Evolutionary conservation across 2,797 vertebrate genomes (phyloP).

Genomic region (Acipenser ruthenus): DNA sequence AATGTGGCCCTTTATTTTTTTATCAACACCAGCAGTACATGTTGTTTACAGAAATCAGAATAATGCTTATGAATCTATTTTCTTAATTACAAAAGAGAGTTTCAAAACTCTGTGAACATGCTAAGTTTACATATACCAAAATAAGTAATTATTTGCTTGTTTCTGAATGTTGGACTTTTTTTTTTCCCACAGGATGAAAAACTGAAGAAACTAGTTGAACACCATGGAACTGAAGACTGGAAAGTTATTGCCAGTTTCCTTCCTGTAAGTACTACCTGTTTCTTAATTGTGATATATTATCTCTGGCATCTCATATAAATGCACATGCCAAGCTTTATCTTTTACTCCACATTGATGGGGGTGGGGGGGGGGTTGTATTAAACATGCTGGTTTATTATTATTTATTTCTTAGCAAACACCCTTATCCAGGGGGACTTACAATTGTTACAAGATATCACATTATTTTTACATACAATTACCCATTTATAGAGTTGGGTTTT

Average conservation of each 20-base stretch:
- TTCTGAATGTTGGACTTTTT: constrained; percentile 19
- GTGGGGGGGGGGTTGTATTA: neutral
- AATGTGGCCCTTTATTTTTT: too few relatives aligned
- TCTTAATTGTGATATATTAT: constrained; percentile 11
- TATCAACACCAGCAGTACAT: too few relatives aligned
- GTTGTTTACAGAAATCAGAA: too few relatives aligned
- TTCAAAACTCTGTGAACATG: neutral
- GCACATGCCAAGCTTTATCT: neutral
- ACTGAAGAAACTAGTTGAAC: constrained; percentile 90
- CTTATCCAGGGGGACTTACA: too few relatives aligned
- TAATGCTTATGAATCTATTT: too few relatives aligned
- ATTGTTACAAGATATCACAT: too few relatives aligned
- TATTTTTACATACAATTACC: too few relatives aligned
- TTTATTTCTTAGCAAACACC: too few relatives aligned
- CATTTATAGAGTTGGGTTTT: too few relatives aligned
- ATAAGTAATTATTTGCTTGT: too few relatives aligned
- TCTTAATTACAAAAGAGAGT: too few relatives aligned
- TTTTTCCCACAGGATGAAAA: constrained; percentile 82
- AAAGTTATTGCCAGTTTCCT: constrained; percentile 93
- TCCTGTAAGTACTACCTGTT: constrained; percentile 66
- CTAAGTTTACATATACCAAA: neutral
- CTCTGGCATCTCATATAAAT: neutral
- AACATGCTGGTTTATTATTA: too few relatives aligned
- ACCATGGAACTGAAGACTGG: constrained; percentile 96
- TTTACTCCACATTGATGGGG: neutral